Conservation (phyloP, 2,888 invertebrate genomes). For the Amitus sp. region DNA sequence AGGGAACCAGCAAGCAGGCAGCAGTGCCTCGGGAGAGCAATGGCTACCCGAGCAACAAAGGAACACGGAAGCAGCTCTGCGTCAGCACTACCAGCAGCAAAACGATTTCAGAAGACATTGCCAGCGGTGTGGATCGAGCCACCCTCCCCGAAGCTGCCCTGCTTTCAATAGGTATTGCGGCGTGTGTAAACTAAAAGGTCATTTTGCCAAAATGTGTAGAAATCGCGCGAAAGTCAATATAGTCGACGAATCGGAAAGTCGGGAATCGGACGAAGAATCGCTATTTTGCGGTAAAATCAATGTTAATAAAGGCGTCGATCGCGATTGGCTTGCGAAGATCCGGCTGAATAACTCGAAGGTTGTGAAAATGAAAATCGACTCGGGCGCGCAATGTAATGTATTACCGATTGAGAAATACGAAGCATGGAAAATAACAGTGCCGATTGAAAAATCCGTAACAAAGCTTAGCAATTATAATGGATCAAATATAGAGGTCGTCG, state of each 20-base stretch:
- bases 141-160: not conserved
- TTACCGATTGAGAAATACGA: constrained; percentile 5
- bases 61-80: too few relatives aligned
- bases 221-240: not conserved
- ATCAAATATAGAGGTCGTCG: constrained; percentile 9
- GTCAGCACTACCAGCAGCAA: too few relatives aligned
- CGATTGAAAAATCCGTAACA: constrained; percentile 3
- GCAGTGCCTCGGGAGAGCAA: too few relatives aligned
- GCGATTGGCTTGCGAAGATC: too few relatives aligned
- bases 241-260: not conserved
- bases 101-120: not conserved
- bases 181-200: not conserved
- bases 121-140: not conserved
- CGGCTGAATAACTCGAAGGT: not conserved
- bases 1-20: too few relatives aligned
- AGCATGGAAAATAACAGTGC: constrained; percentile 1
- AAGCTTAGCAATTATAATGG: constrained; percentile 16
- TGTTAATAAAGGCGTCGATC: too few relatives aligned
- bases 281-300: too few relatives aligned
- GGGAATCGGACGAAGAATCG: too few relatives aligned
- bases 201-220: not conserved
- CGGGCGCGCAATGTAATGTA: constrained; percentile 23
- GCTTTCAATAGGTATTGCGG: not conserved
- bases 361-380: constrained; percentile 22
- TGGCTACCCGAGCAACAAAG: too few relatives aligned